phyloP scores from a whole-genome alignment of 2,888 invertebrate genomes.

The Acanthacorydalis orientalis region DNA sequence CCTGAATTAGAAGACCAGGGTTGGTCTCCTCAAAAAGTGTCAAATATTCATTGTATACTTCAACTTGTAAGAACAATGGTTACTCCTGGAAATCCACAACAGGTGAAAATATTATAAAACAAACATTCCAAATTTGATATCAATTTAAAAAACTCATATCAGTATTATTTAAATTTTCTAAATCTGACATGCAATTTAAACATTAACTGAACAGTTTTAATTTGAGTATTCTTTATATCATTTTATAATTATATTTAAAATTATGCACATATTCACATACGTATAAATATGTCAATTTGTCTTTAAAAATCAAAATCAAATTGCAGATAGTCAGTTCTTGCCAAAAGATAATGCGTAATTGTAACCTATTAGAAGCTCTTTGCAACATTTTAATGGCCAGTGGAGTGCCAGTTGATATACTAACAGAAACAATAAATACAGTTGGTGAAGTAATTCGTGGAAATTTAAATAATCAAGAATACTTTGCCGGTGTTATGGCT shows the following conservation, averaged over 20 bases:
- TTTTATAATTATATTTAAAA: too few relatives aligned
- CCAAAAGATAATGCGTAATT: constrained; percentile 76
- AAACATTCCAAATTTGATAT: too few relatives aligned
- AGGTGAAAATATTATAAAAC: constrained; percentile 28
- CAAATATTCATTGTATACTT: constrained; percentile 84
- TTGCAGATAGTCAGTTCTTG: constrained; percentile 44
- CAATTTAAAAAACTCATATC: too few relatives aligned
- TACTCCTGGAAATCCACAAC: constrained; percentile 82
- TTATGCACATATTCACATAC: too few relatives aligned
- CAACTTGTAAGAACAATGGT: constrained; percentile 82
- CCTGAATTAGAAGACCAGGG: constrained; percentile 52
- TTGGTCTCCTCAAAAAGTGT: constrained; percentile 88
- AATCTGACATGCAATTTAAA: too few relatives aligned
- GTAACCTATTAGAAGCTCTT: constrained; percentile 63
- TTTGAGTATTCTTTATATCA: too few relatives aligned
- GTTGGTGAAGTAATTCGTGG: constrained; percentile 91
- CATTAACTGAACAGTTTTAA: too few relatives aligned
- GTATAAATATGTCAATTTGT: too few relatives aligned
- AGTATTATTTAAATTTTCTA: too few relatives aligned
- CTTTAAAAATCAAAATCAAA: too few relatives aligned
- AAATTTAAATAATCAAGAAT: constrained; percentile 79
- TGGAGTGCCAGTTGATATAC: constrained; percentile 89
- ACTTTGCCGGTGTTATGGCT: constrained; percentile 75
- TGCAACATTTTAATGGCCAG: constrained; percentile 89
- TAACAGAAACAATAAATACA: constrained; percentile 90